These are phyloP conservation scores for Gambelia wislizenii DNA, from an alignment of 2,797 vertebrate genomes.

Conservation along the genomic window DNA sequence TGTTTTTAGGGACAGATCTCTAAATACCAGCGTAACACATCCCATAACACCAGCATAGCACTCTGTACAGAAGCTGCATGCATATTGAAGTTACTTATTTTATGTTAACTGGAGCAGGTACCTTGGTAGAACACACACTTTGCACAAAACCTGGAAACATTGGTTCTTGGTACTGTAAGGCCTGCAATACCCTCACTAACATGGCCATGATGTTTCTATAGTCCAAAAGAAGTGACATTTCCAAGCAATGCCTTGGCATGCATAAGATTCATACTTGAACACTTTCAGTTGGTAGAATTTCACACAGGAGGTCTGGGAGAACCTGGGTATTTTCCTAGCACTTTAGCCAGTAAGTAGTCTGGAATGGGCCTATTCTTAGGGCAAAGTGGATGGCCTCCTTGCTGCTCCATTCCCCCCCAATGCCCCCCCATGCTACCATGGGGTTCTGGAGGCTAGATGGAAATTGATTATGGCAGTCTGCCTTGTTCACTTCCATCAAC, in stretches of 20 bases:
- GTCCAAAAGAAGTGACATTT: no score
- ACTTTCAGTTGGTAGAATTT: neutral
- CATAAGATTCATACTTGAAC: neutral
- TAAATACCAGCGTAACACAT: neutral
- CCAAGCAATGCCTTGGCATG: neutral
- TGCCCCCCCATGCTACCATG: no score
- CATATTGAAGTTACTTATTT: neutral
- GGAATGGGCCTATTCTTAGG: no score
- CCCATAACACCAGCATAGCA: neutral
- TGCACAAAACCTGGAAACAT: no score
- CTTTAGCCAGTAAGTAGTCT: no score
- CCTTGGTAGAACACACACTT: neutral
- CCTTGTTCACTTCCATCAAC: neutral
- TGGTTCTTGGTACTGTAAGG: no score
- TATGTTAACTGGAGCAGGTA: neutral
- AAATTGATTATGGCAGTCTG: neutral
- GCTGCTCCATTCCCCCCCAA: no score
- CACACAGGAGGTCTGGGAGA: neutral
- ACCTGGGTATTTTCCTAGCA: neutral
- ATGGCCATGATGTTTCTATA: no score
- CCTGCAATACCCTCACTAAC: no score
- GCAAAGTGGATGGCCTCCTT: no score
- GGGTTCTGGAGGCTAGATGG: no score
- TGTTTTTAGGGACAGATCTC: neutral
- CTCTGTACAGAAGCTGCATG: neutral